A percentile compares a stretch with the other conserved stretches of the same genome.
These are phyloP conservation scores for Channa striata DNA, from an alignment of 2,797 vertebrate genomes.

Conservation along the genomic window DNA sequence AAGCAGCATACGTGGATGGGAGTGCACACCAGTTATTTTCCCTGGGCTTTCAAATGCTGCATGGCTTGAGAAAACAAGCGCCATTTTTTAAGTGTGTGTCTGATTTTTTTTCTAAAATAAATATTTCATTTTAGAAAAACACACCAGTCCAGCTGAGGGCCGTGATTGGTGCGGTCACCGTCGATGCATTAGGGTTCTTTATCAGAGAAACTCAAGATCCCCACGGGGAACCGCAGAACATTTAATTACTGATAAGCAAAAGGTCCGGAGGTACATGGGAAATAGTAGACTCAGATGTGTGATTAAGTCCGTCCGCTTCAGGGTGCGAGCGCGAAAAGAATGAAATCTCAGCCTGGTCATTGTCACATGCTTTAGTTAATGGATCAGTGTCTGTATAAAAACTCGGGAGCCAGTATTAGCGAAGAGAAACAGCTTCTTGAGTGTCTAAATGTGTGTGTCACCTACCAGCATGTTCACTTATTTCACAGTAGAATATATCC, in stretches of 20 bases:
- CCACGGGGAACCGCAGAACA: constrained; percentile 53
- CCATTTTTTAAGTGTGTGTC: neutral
- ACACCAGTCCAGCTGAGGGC: constrained; percentile 13
- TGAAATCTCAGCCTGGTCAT: constrained; percentile 15
- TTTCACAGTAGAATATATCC: too few relatives aligned
- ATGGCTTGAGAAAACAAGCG: constrained; percentile 7
- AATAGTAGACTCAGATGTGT: constrained; percentile 46
- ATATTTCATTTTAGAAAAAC: neutral
- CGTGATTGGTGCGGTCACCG: constrained; percentile 8
- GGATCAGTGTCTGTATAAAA: too few relatives aligned
- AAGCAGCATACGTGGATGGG: constrained; percentile 36
- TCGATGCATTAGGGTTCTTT: constrained; percentile 44
- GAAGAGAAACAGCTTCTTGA: too few relatives aligned
- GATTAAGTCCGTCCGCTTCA: constrained; percentile 47
- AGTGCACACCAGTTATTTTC: constrained; percentile 21
- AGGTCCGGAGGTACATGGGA: constrained; percentile 56
- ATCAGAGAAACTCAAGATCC: constrained; percentile 71
- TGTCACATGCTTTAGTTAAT: neutral
- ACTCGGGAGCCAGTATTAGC: too few relatives aligned
- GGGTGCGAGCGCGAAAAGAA: constrained; percentile 26
- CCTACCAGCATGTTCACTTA: too few relatives aligned
- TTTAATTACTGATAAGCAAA: constrained; percentile 80
- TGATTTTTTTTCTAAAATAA: neutral
- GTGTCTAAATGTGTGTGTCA: too few relatives aligned
- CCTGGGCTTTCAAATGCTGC: neutral